Conservation (phyloP, 2,797 vertebrate species). For the Enteromius fasciolatus region DNA sequence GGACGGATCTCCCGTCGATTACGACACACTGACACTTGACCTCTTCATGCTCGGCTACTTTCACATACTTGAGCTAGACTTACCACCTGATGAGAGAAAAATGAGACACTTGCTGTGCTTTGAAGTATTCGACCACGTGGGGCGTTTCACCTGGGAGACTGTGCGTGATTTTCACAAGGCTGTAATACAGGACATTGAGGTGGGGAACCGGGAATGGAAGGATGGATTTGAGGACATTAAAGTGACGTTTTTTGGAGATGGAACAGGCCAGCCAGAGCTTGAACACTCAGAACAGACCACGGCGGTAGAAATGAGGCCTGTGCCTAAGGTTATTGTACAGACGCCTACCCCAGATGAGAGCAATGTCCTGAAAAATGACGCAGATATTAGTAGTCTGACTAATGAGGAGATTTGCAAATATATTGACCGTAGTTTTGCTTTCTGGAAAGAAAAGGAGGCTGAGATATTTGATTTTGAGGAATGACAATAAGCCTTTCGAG, state of each 20-base stretch:
- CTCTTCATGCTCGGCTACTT: slow-evolving; percentile 99
- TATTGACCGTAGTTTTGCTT: slow-evolving; percentile 94
- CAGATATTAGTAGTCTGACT: slow-evolving; percentile 76
- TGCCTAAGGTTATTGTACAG: slow-evolving; percentile 73
- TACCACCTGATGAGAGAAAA: slow-evolving; percentile 87
- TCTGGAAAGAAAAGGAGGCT: slow-evolving; percentile 98
- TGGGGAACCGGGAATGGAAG: slow-evolving; percentile 87
- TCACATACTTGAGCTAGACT: slow-evolving; percentile 91
- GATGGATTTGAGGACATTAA: slow-evolving; percentile 95
- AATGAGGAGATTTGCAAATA: slow-evolving; percentile 92
- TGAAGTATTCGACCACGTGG: slow-evolving; percentile 94
- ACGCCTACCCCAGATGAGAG: slow-evolving; percentile 73
- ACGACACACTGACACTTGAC: slow-evolving; percentile 88
- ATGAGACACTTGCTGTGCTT: slow-evolving; percentile 94
- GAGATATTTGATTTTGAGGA: slow-evolving; percentile 92
- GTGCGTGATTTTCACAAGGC: slow-evolving; percentile 90
- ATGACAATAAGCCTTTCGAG: slow-evolving; percentile 27
- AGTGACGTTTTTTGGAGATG: slow-evolving; percentile 83
- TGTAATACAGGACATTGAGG: slow-evolving; percentile 88
- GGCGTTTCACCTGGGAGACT: slow-evolving; percentile 87
- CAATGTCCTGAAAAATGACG: slow-evolving; percentile 50
- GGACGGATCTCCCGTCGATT: slow-evolving; percentile 78
- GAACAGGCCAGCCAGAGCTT: slow-evolving; percentile 29
- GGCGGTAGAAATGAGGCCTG: slow-evolving; percentile 66
- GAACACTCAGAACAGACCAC: slow-evolving; percentile 60